Percentiles rank a stretch among this genome's conserved stretches.
These are phyloP conservation scores for Tympanuchus pallidicinctus DNA, from an alignment of 2,113 vertebrate genomes.

Conservation along the genomic window DNA sequence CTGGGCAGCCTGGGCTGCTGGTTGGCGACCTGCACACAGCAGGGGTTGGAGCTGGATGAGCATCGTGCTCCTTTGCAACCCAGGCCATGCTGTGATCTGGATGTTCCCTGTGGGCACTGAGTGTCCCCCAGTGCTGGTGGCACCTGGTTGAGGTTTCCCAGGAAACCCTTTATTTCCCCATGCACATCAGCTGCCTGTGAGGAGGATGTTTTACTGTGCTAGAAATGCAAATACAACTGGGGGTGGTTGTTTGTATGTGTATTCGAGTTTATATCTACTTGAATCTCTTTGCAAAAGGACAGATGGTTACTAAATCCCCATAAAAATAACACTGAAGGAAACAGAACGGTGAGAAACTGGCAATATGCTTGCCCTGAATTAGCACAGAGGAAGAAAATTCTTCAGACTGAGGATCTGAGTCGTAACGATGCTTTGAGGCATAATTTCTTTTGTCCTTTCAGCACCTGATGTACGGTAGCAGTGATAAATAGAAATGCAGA, in stretches of 20 bases:
- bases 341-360: neutral
- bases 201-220: neutral
- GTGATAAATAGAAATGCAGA: neutral
- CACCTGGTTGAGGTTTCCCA: neutral
- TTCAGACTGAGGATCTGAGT: neutral
- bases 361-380: fast-evolving
- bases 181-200: neutral
- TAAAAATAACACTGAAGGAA: neutral
- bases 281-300: fast-evolving
- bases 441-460: neutral
- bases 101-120: neutral
- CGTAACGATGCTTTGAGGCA: too few relatives aligned
- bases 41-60: too few relatives aligned
- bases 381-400: neutral
- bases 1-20: too few relatives aligned
- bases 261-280: fast-evolving
- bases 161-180: neutral
- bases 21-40: too few relatives aligned
- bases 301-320: fast-evolving
- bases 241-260: fast-evolving
- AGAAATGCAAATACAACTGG: neutral
- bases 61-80: too few relatives aligned
- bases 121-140: neutral
- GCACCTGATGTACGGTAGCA: fast-evolving
- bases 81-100: neutral